These are phyloP conservation scores for Camponotus fellah DNA, from an alignment of 2,888 invertebrate species.

Conservation along the genomic window DNA sequence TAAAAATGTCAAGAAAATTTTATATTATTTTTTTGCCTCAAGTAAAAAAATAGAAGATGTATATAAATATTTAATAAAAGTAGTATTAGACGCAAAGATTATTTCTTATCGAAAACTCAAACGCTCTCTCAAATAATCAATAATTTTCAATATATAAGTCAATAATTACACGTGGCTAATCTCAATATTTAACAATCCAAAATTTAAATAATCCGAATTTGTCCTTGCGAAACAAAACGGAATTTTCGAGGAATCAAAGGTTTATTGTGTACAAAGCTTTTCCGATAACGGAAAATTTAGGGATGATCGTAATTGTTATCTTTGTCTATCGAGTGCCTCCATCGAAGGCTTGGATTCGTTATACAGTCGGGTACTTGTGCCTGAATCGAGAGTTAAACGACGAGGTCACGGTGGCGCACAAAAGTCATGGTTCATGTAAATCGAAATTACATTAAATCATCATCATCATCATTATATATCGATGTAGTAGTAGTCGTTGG, in stretches of 20 bases:
- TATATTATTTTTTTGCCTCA: not conserved
- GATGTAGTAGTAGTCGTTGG: conserved; percentile 43
- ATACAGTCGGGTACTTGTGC: conserved; percentile 55
- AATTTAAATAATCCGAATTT: conserved; percentile 4
- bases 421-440: conserved; percentile 77
- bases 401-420: conserved; percentile 60
- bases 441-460: conserved; percentile 72
- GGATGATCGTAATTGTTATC: conserved; percentile 33
- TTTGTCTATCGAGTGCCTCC: conserved; percentile 58
- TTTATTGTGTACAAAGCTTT: not conserved
- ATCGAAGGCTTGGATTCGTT: conserved; percentile 52
- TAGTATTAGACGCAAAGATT: not conserved
- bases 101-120: conserved; percentile 16
- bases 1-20: not conserved
- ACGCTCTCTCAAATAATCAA: not conserved
- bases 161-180: not conserved
- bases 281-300: conserved; percentile 46
- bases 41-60: not conserved
- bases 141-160: not conserved
- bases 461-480: conserved; percentile 29
- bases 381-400: conserved; percentile 40
- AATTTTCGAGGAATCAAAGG: not conserved
- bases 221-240: not conserved
- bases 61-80: not conserved
- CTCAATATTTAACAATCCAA: not conserved